These are phyloP conservation scores for Beroe forskalii DNA, from an alignment of 37 sponge, comb jelly and placozoan genomes.

Conservation along the genomic window DNA sequence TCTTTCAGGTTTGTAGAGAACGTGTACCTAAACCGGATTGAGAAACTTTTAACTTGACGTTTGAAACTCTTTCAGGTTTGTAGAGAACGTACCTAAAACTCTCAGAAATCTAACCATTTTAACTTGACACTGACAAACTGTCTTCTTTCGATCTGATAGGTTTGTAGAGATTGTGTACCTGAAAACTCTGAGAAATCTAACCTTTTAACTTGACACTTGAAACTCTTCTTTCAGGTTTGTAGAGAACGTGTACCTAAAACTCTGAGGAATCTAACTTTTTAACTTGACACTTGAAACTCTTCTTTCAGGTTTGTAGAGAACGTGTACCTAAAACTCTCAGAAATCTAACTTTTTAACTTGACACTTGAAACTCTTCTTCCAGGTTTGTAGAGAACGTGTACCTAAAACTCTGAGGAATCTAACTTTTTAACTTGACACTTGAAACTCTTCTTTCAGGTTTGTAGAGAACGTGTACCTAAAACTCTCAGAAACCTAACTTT, in stretches of 20 bases:
- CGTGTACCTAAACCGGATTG: slow-evolving; percentile 33
- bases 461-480: slow-evolving; percentile 32
- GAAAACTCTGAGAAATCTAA: too few relatives aligned
- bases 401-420: slow-evolving; percentile 18
- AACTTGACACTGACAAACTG: too few relatives aligned
- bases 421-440: slow-evolving; percentile 31
- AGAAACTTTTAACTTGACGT: too few relatives aligned
- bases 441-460: slow-evolving; percentile 57
- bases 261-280: slow-evolving; percentile 53
- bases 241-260: slow-evolving; percentile 8
- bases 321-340: slow-evolving; percentile 32
- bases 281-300: slow-evolving; percentile 10
- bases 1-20: slow-evolving; percentile 38
- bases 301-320: slow-evolving; percentile 38
- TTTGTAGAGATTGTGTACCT: neutral
- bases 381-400: slow-evolving; percentile 54
- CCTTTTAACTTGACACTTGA: too few relatives aligned
- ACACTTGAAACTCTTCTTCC: slow-evolving; percentile 23
- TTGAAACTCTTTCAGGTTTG: too few relatives aligned
- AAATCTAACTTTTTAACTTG: slow-evolving; percentile 25
- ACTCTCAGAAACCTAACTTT: too few relatives aligned
- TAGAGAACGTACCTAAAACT: too few relatives aligned
- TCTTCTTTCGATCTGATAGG: too few relatives aligned
- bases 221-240: slow-evolving; percentile 59
- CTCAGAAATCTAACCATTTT: too few relatives aligned